Evolutionary conservation across 2,888 invertebrate genomes (phyloP).

Genomic region (Aleiodes leptofemur): DNA sequence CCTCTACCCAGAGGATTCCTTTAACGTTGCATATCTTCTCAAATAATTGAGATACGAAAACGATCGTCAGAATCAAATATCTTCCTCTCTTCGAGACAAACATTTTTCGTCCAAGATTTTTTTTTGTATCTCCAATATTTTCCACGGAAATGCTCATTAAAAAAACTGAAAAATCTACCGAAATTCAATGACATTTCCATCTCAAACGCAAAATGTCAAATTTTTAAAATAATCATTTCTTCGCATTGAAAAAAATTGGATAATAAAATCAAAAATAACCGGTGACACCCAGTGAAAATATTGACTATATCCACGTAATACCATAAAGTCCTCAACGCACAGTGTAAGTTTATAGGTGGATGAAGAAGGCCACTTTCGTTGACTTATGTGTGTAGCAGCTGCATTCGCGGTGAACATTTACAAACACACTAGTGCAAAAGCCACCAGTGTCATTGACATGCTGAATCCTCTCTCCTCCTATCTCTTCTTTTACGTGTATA

Average conservation of each 20-base stretch:
- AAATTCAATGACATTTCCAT: too few species aligned
- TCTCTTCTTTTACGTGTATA: not conserved
- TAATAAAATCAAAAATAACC: slow-evolving; percentile 9
- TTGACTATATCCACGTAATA: slow-evolving; percentile 12
- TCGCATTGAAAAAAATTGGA: not conserved
- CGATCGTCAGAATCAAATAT: too few species aligned
- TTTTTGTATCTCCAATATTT: too few species aligned
- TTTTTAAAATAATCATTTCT: not conserved
- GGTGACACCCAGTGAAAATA: not conserved
- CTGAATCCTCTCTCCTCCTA: not conserved
- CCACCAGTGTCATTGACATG: slow-evolving; percentile 57
- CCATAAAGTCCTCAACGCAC: slow-evolving; percentile 27
- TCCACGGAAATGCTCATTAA: too few species aligned
- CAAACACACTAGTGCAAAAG: slow-evolving; percentile 17
- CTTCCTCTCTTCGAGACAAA: too few species aligned
- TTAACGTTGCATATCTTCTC: too few species aligned
- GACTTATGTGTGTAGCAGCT: slow-evolving; percentile 49
- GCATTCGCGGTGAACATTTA: slow-evolving; percentile 40
- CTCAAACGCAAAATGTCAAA: not conserved
- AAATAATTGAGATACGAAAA: too few species aligned
- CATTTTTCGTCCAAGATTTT: too few species aligned
- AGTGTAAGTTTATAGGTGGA: slow-evolving; percentile 18
- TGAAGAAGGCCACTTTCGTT: not conserved
- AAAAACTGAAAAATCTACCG: too few species aligned
- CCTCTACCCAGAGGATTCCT: too few species aligned